A percentile compares a stretch with the other conserved stretches of the same genome.
phyloP scores from a whole-genome alignment of 1,140 invertebrate species.

The Megalopta genalis region DNA sequence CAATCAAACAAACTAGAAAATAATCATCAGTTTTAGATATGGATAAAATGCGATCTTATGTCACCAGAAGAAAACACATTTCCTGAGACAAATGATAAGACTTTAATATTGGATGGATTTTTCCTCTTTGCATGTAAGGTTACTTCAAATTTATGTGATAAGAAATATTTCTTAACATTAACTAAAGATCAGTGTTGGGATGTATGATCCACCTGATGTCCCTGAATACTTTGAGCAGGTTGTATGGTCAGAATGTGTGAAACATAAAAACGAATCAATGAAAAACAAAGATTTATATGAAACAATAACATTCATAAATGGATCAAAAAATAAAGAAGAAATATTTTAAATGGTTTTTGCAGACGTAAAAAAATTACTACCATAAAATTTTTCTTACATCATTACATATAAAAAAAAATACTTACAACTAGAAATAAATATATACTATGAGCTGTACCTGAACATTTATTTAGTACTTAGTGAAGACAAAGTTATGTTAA shows the following conservation, averaged over 20 bases:
- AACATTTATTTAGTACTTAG: constrained; percentile 1
- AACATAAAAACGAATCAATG: constrained; percentile 68
- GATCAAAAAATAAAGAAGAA: constrained; percentile 63
- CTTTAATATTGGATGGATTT: constrained; percentile 89
- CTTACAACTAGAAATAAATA: constrained; percentile 43
- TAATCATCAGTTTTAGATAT: constrained; percentile 88
- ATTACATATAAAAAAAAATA: constrained; percentile 7
- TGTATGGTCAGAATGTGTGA: constrained; percentile 88
- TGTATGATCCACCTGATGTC: constrained; percentile 89
- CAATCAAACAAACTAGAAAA: constrained; percentile 90
- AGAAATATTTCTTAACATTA: constrained; percentile 87
- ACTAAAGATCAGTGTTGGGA: constrained; percentile 84
- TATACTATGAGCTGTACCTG: constrained; percentile 1
- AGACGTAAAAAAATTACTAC: constrained; percentile 55
- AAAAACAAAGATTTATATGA: constrained; percentile 59
- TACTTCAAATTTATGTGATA: constrained; percentile 83
- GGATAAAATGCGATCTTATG: constrained; percentile 82
- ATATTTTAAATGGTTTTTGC: constrained; percentile 65
- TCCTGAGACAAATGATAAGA: constrained; percentile 62
- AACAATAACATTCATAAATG: constrained; percentile 72
- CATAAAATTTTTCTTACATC: constrained; percentile 32
- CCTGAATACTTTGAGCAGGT: constrained; percentile 89
- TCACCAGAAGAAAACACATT: not conserved
- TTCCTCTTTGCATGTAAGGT: constrained; percentile 86
- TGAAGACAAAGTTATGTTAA: constrained; percentile 8